Evolutionary conservation across 2,888 invertebrate species (phyloP).

Genomic region (Caenorhabditis sinica): DNA sequence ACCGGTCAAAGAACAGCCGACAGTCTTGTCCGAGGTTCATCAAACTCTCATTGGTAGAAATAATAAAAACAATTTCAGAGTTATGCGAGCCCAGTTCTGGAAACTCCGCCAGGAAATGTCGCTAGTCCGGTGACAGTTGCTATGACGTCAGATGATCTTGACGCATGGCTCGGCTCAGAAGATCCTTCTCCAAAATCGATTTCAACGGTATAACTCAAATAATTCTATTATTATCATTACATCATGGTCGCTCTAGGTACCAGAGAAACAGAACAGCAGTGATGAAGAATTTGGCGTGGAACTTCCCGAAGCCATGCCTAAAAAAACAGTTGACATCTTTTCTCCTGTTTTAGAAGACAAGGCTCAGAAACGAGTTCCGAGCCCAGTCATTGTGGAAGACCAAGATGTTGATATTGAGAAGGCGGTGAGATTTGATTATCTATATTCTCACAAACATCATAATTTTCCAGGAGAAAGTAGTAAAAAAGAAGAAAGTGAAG

Average conservation of each 20-base stretch:
- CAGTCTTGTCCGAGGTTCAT: slow-evolving; percentile 8
- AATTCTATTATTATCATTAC: no score
- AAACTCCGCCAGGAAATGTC: neutral
- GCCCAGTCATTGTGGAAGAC: neutral
- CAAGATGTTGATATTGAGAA: slow-evolving; percentile 5
- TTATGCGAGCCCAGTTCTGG: neutral
- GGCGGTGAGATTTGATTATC: slow-evolving; percentile 2
- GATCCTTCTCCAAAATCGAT: slow-evolving; percentile 46
- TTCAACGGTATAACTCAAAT: slow-evolving; percentile 6
- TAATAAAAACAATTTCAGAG: slow-evolving; percentile 18
- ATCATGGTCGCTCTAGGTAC: neutral
- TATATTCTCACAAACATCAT: neutral
- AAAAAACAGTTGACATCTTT: slow-evolving; percentile 49
- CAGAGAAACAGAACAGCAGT: slow-evolving; percentile 43
- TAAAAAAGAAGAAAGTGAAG: slow-evolving; percentile 54
- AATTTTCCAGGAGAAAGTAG: slow-evolving; percentile 23
- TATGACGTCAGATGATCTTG: slow-evolving; percentile 60
- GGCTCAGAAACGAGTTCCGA: neutral
- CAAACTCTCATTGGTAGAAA: neutral
- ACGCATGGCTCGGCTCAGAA: slow-evolving; percentile 62
- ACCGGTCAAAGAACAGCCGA: slow-evolving; percentile 33
- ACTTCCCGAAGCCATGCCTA: slow-evolving; percentile 15
- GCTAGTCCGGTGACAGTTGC: slow-evolving; percentile 22
- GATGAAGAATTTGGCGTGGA: slow-evolving; percentile 64
- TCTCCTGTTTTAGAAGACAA: neutral